Base-by-base conservation (phyloP, 2,113 vertebrate genomes). In the Elephas maximus region DNA sequence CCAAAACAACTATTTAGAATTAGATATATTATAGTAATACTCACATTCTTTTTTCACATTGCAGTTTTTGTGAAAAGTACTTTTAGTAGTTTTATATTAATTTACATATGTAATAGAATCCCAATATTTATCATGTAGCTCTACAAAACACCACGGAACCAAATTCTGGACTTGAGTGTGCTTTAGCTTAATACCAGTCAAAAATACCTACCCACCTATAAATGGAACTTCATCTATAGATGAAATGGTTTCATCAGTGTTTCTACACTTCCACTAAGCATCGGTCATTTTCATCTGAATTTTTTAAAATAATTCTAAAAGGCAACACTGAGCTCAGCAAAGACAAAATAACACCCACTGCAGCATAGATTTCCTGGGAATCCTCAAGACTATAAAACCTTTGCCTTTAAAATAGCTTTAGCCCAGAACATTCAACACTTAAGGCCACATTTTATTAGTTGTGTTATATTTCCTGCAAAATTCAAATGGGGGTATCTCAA, bases 391-490 rank as follows among this genome's bases (percentile, higher is more conserved):
- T 26, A 65, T 86, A 71, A 41, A 53, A 74, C 60, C 24, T 93
- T 48, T 67, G 63, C 85, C 69, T 98, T 97, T 95, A 77, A 96
- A 97, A 95, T 81, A 93, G 65, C 84, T 96, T 96, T 33, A 90
- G 80, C 97, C 90, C 87, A 97, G 78, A 96, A 78, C n/a, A 93
- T 79, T 92, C 90, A 92, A 81, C 20, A 81, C 11, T 60, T 69
- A 87, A 88, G 41, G 76, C 45, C 88, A 18, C 17, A 45, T 92
- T 97, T 97, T 97, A 97, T 95, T 94, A 97, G 93, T 79, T 97
- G 82, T 90, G 94, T 76, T 98, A 96, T 48, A 90, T 91, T 97
- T 98, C 41, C 92, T 92, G 17, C 9, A 44, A 79, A 97, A 97
- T 93, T 97, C 81, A 98, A 98, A 95, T 0, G 0, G 3, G 77